Evolutionary conservation across 2,888 invertebrate genomes (phyloP).

Genomic region (Phalangium opilio): DNA sequence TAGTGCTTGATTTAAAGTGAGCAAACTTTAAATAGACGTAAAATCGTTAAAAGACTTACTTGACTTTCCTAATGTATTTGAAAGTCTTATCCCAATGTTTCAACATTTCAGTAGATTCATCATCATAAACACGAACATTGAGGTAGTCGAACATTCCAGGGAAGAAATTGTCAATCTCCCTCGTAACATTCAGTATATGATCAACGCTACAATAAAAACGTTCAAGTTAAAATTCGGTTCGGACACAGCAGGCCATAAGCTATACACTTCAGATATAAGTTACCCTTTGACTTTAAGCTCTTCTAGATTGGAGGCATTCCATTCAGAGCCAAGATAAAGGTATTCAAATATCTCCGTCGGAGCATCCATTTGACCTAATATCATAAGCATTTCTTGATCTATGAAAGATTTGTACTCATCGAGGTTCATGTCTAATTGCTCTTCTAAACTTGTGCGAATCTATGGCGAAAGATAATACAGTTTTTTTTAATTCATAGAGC

Average conservation of each 20-base stretch:
- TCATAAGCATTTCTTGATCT: constrained; percentile 91
- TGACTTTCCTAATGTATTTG: constrained; percentile 85
- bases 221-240: too few relatives aligned
- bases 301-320: constrained; percentile 99
- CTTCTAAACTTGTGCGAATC: constrained; percentile 72
- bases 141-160: constrained; percentile 91
- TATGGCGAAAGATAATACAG: constrained; percentile 31
- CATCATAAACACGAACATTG: constrained; percentile 92
- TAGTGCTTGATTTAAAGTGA: too few relatives aligned
- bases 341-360: constrained; percentile 94
- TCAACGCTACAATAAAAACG: constrained; percentile 74
- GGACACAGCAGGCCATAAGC: too few relatives aligned
- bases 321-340: constrained; percentile 94
- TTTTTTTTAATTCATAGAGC: too few relatives aligned
- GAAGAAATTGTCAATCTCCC: constrained; percentile 98
- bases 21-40: constrained; percentile 7
- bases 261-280: too few relatives aligned
- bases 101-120: constrained; percentile 87
- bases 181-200: constrained; percentile 91
- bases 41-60: constrained; percentile 34
- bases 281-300: constrained; percentile 91
- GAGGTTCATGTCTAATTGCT: constrained; percentile 69
- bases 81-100: constrained; percentile 97
- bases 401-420: constrained; percentile 71
- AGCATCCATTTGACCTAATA: constrained; percentile 96